phyloP scores from a whole-genome alignment of 1,140 invertebrate species.

The Drosophila arawakana region DNA sequence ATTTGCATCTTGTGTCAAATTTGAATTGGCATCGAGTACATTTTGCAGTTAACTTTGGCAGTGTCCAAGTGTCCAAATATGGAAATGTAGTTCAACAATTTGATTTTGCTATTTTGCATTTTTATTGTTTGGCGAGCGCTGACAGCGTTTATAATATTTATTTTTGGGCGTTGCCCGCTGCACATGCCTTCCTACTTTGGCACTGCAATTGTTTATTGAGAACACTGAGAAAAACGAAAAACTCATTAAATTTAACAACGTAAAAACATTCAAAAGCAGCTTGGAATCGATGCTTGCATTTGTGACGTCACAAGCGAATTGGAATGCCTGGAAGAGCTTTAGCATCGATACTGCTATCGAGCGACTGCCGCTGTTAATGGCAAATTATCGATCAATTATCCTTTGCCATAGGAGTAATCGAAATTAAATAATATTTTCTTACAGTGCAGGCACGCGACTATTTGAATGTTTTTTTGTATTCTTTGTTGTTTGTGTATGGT shows the following conservation, averaged over 20 bases:
- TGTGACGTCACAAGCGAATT: conserved; percentile 1
- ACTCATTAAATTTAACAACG: too few species aligned
- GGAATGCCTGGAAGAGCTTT: neutral
- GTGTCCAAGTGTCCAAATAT: conserved; percentile 58
- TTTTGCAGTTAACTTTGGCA: neutral
- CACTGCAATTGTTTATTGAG: conserved; percentile 30
- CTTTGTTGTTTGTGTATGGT: neutral
- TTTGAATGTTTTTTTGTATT: conserved; percentile 24
- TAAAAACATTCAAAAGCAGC: too few species aligned
- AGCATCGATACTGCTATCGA: neutral
- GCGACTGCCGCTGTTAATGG: neutral
- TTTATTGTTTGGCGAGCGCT: conserved; percentile 77
- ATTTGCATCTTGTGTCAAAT: conserved; percentile 67
- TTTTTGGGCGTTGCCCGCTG: conserved; percentile 72
- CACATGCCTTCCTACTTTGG: conserved; percentile 57
- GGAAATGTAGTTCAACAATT: conserved; percentile 73
- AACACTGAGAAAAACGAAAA: conserved; percentile 37
- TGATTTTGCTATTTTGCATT: conserved; percentile 71
- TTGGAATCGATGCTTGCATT: too few species aligned
- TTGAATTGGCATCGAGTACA: conserved; percentile 39
- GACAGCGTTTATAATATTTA: conserved; percentile 80
- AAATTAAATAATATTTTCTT: conserved; percentile 23
- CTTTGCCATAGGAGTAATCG: neutral
- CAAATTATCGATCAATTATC: conserved; percentile 1
- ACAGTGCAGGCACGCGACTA: conserved; percentile 71